phyloP scores from a whole-genome alignment of 2,888 invertebrate genomes.

The Caenorhabditis panamensis region DNA sequence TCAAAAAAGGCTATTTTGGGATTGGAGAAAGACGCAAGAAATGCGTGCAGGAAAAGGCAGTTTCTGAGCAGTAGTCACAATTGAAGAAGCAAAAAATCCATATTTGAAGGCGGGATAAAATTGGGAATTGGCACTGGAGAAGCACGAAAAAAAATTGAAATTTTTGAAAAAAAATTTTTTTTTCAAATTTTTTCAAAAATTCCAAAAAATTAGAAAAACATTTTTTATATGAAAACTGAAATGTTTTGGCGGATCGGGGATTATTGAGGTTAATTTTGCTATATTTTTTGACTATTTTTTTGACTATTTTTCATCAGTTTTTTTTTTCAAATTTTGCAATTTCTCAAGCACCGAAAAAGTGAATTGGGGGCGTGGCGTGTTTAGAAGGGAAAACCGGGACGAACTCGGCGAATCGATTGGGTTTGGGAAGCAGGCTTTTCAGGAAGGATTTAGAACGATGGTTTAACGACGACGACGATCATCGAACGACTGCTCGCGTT shows the following conservation, averaged over 20 bases:
- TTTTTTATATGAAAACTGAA: slow-evolving; percentile 30
- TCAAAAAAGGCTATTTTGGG: not conserved
- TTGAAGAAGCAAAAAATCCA: not conserved
- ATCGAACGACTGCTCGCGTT: slow-evolving; percentile 74
- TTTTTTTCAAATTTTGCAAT: not conserved
- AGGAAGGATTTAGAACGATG: not conserved
- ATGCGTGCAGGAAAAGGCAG: slow-evolving; percentile 49
- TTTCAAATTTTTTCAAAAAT: too few relatives aligned
- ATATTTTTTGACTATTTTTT: too few relatives aligned
- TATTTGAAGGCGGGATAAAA: not conserved
- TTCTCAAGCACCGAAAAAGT: slow-evolving; percentile 4
- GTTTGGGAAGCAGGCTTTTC: not conserved
- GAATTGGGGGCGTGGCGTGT: slow-evolving; percentile 20
- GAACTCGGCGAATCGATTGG: slow-evolving; percentile 3
- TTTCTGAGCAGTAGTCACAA: slow-evolving; percentile 60
- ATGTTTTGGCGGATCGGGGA: slow-evolving; percentile 15
- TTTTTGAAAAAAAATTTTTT: not conserved
- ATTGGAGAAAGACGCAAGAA: not conserved
- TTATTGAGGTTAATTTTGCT: not conserved
- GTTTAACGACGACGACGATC: slow-evolving; percentile 62
- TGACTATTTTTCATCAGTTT: too few relatives aligned
- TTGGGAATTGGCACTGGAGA: slow-evolving; percentile 50
- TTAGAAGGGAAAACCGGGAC: slow-evolving; percentile 7
- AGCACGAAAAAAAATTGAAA: not conserved
- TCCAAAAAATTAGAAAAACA: too few relatives aligned